Percentiles rank a stretch among this genome's conserved stretches.
phyloP scores from a whole-genome alignment of 1,140 invertebrate species.

The Caenorhabditis remanei region DNA sequence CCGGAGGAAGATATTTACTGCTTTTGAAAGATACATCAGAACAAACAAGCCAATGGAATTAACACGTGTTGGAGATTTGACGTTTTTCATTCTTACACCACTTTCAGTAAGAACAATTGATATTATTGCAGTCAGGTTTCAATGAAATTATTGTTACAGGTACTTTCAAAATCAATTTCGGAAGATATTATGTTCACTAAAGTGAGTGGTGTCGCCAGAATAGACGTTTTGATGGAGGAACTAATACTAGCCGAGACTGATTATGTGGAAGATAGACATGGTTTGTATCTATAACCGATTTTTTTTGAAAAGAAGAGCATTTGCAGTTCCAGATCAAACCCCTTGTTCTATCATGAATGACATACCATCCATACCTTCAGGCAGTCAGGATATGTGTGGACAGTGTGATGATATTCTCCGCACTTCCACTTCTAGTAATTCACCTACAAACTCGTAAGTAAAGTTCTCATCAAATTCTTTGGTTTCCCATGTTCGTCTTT shows the following conservation, averaged over 20 bases:
- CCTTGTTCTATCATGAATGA: constrained; percentile 14
- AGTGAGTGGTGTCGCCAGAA: constrained; percentile 73
- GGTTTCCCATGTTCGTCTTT: background rate
- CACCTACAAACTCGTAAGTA: constrained; percentile 27
- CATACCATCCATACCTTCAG: background rate
- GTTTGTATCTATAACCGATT: background rate
- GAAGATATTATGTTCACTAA: constrained; percentile 77
- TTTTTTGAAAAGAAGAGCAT: background rate
- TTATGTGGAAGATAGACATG: constrained; percentile 12
- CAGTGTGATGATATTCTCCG: background rate
- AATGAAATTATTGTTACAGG: constrained; percentile 63
- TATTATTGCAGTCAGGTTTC: background rate
- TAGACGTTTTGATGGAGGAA: constrained; percentile 76
- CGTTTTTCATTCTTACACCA: constrained; percentile 75
- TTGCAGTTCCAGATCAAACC: background rate
- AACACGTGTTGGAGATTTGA: constrained; percentile 74
- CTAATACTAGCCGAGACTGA: constrained; percentile 74
- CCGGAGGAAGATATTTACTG: constrained; percentile 69
- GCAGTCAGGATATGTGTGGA: constrained; percentile 25
- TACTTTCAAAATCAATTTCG: constrained; percentile 74
- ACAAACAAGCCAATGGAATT: constrained; percentile 66
- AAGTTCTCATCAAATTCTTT: background rate
- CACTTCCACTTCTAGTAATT: constrained; percentile 25
- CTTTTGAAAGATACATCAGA: constrained; percentile 71
- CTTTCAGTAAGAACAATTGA: constrained; percentile 66